Percentiles rank a stretch among this genome's conserved stretches.
Evolutionary conservation across 1,140 invertebrate genomes (phyloP).

Genomic region (Colletes latitarsis): DNA sequence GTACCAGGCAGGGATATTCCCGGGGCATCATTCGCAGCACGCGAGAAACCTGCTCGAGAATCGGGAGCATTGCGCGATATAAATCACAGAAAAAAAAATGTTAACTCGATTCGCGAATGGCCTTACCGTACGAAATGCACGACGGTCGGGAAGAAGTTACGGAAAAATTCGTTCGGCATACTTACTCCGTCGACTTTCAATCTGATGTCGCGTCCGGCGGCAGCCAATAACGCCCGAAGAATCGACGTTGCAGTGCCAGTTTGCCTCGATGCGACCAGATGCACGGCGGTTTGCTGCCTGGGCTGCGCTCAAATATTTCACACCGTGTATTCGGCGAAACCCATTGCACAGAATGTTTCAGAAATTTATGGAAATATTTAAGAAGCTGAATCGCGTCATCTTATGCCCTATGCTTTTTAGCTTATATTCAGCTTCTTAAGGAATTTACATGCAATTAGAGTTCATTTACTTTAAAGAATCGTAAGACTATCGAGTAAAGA

Average conservation of each 20-base stretch:
- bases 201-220: slow-evolving; percentile 93
- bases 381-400: too few relatives aligned
- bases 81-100: slow-evolving; percentile 14
- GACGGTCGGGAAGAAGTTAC: slow-evolving; percentile 31
- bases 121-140: neutral
- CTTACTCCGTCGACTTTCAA: slow-evolving; percentile 92
- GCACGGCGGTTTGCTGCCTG: slow-evolving; percentile 93
- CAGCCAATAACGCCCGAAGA: slow-evolving; percentile 89
- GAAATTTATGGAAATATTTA: too few relatives aligned
- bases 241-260: slow-evolving; percentile 95
- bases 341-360: too few relatives aligned
- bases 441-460: too few relatives aligned
- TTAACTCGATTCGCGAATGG: slow-evolving; percentile 5
- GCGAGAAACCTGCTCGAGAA: slow-evolving; percentile 68
- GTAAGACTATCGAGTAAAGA: too few relatives aligned
- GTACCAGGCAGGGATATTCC: slow-evolving; percentile 78
- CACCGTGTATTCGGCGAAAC: too few relatives aligned
- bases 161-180: slow-evolving; percentile 62
- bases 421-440: too few relatives aligned
- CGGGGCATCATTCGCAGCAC: slow-evolving; percentile 70
- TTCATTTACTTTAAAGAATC: too few relatives aligned
- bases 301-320: slow-evolving; percentile 79
- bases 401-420: too few relatives aligned
- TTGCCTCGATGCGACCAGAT: slow-evolving; percentile 93
- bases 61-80: slow-evolving; percentile 55